Evolutionary conservation across 2,113 vertebrate species (phyloP), one percentile per base, ranked within the genome.

Genomic region (Scomber colias): DNA sequence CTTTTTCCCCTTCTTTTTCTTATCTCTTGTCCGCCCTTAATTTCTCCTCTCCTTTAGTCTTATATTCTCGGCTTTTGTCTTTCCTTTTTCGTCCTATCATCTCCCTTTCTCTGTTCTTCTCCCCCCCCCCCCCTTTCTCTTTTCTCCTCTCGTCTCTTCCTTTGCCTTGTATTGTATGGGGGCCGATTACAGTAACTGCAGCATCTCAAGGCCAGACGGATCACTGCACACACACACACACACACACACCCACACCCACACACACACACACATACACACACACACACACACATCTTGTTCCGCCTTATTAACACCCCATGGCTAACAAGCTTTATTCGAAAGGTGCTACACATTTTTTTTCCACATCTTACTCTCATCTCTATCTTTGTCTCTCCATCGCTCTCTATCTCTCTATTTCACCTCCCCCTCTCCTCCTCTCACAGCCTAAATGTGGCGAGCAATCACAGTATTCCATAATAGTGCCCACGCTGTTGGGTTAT

Each of bases 401-500:
- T 30, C 55, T 31, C 3, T 11, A 2, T 71, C 55, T 76, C 67
- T 62, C 46, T 15, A 12, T 79, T 61, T 75, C 77, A 60, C 78
- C 77, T 80, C 76, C 87, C 48, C 67, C 67, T 40, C 64, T 63
- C 86, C 60, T 81, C 72, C 86, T 77, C 87, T 59, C 81, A 83
- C 68, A n/a, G 62, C 70, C 75, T 82, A 87, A 89, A 79, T 75
- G 70, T 59, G 15, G 85, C 14, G 11, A 73, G 31, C 55, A 76
- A 86, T 91, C 85, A 71, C 54, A 53, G 51, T 71, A 73, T 80
- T 84, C 80, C 73, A 54, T 30, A 49, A 75, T 70, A 71, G 77
- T 53, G 19, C 83, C 83, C 85, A 88, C 75, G 67, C 86, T 17
- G 82, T 10, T 62, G 50, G 55, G 35, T 49, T 75, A 60, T 56